Percentiles rank a stretch among this genome's conserved stretches.
These are phyloP conservation scores for Dioctria rufipes DNA, from an alignment of 2,888 invertebrate genomes.

Conservation along the genomic window DNA sequence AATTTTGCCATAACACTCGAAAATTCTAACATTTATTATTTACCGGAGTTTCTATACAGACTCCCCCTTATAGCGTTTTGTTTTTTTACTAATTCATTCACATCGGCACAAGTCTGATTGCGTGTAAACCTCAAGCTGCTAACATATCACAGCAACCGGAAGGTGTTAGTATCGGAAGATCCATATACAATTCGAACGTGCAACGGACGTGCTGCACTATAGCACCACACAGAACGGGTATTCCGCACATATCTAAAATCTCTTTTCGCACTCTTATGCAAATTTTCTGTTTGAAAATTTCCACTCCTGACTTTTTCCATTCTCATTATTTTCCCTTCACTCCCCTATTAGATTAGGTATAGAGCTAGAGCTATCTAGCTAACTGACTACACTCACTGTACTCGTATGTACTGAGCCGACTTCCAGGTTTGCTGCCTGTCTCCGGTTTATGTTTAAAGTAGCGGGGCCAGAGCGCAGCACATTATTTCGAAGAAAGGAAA, in stretches of 20 bases:
- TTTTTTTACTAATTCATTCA: not conserved
- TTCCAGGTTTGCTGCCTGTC: conserved; percentile 50
- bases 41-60: too few species aligned
- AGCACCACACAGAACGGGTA: not conserved
- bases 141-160: not conserved
- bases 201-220: not conserved
- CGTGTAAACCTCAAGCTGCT: not conserved
- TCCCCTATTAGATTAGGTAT: conserved; percentile 43
- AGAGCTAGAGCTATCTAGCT: not conserved
- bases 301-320: conserved; percentile 30
- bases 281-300: conserved; percentile 56
- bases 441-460: conserved; percentile 30
- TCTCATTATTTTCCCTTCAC: conserved; percentile 28
- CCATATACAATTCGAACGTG: not conserved
- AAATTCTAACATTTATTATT: too few species aligned
- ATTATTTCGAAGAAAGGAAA: conserved; percentile 42
- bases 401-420: conserved; percentile 31
- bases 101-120: not conserved
- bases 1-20: too few species aligned
- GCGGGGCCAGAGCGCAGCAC: conserved; percentile 16
- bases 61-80: not conserved
- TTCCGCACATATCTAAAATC: conserved; percentile 51
- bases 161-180: not conserved
- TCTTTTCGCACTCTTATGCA: conserved; percentile 57
- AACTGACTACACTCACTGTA: conserved; percentile 19